phyloP scores from a whole-genome alignment of 1,140 invertebrate genomes.

The Cataglyphis hispanica region DNA sequence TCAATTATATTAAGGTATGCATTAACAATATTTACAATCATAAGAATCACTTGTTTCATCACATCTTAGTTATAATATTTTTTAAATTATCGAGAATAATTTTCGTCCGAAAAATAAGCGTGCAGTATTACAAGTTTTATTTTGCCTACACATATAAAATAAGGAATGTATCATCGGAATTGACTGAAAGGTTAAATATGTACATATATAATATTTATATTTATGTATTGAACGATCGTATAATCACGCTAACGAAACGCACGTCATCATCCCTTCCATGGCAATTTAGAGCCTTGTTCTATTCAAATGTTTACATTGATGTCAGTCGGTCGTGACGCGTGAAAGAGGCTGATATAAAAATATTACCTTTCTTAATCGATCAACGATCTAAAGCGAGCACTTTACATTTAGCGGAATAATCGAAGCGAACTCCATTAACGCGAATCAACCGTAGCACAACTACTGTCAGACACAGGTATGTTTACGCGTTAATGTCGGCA shows the following conservation, averaged over 20 bases:
- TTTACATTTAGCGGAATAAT: constrained; percentile 23
- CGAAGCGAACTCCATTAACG: constrained; percentile 18
- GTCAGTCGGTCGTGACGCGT: neutral
- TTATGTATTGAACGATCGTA: neutral
- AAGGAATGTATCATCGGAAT: neutral
- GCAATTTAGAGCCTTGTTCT: neutral
- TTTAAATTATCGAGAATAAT: too few species aligned
- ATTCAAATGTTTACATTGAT: constrained; percentile 40
- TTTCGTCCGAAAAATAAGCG: too few species aligned
- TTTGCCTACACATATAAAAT: too few species aligned
- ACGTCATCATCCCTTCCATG: neutral
- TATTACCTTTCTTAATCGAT: constrained; percentile 20
- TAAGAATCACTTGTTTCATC: too few species aligned
- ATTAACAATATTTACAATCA: too few species aligned
- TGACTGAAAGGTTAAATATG: neutral
- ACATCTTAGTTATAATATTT: too few species aligned
- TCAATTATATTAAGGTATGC: too few species aligned
- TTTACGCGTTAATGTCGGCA: constrained; percentile 69
- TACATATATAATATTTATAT: too few species aligned
- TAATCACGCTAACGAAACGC: neutral
- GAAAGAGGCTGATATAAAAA: constrained; percentile 20
- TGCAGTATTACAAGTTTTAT: too few species aligned
- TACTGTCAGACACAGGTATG: constrained; percentile 61
- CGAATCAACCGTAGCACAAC: constrained; percentile 54
- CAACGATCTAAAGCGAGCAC: constrained; percentile 23